phyloP scores from a whole-genome alignment of 2,113 vertebrate genomes.

The Oreochromis aureus region DNA sequence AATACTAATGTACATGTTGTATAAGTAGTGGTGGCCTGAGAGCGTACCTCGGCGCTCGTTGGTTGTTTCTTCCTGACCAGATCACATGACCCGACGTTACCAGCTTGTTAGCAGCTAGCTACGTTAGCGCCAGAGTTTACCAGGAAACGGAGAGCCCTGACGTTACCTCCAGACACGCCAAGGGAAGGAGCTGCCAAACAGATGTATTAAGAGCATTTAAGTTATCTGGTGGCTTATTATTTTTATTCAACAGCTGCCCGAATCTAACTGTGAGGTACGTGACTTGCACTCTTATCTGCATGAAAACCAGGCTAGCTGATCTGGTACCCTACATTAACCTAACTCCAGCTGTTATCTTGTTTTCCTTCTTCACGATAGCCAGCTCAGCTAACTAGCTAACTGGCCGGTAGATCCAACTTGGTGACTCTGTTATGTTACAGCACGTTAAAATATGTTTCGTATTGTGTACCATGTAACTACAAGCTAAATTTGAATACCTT shows the following conservation, averaged over 20 bases:
- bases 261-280: slow-evolving; percentile 7
- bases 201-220: neutral
- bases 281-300: neutral
- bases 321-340: neutral
- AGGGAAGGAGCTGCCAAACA: neutral
- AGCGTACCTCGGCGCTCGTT: neutral
- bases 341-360: slow-evolving; percentile 5
- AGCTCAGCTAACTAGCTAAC: neutral
- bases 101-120: slow-evolving; percentile 37
- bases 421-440: neutral
- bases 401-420: neutral
- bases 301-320: neutral
- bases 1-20: neutral
- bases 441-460: neutral
- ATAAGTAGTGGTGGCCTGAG: neutral
- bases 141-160: slow-evolving; percentile 35
- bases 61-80: neutral
- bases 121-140: neutral
- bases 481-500: neutral
- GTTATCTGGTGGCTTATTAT: neutral
- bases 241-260: neutral
- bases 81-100: slow-evolving; percentile 49
- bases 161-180: neutral
- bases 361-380: neutral
- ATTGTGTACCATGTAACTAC: too few species aligned